Evolutionary conservation across 2,888 invertebrate genomes (phyloP).

Genomic region (Pollenia griseotomentosa): DNA sequence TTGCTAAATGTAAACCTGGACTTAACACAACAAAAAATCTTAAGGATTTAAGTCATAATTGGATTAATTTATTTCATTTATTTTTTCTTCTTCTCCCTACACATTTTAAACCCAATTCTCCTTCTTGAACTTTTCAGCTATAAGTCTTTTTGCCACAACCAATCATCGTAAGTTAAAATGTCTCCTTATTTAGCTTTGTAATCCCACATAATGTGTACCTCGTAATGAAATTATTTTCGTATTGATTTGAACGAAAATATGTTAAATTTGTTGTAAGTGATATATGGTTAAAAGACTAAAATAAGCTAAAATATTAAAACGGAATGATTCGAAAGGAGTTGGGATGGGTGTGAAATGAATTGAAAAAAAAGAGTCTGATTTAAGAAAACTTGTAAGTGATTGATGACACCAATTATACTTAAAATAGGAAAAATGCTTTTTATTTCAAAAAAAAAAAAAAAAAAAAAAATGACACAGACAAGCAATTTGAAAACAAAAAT

Average conservation of each 20-base stretch:
- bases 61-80: conserved; percentile 29
- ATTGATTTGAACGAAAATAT: conserved; percentile 3
- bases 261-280: conserved; percentile 23
- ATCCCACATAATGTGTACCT: conserved; percentile 17
- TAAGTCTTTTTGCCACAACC: conserved; percentile 12
- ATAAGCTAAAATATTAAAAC: too few relatives aligned
- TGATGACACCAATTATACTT: too few relatives aligned
- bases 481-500: too few relatives aligned
- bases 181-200: conserved; percentile 29
- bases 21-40: neutral
- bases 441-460: too few relatives aligned
- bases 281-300: neutral
- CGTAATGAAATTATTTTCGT: conserved; percentile 40
- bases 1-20: too few relatives aligned
- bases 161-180: conserved; percentile 37
- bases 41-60: conserved; percentile 47
- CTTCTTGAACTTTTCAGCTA: neutral
- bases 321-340: too few relatives aligned
- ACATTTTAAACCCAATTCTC: neutral
- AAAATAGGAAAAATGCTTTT: too few relatives aligned
- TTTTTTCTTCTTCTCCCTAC: too few relatives aligned
- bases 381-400: too few relatives aligned
- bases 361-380: too few relatives aligned
- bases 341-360: too few relatives aligned
- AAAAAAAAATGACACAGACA: too few relatives aligned